Evolutionary conservation across 2,888 invertebrate species (phyloP), one percentile per base, ranked within the genome.

Genomic region (Microctonus hyperodae): DNA sequence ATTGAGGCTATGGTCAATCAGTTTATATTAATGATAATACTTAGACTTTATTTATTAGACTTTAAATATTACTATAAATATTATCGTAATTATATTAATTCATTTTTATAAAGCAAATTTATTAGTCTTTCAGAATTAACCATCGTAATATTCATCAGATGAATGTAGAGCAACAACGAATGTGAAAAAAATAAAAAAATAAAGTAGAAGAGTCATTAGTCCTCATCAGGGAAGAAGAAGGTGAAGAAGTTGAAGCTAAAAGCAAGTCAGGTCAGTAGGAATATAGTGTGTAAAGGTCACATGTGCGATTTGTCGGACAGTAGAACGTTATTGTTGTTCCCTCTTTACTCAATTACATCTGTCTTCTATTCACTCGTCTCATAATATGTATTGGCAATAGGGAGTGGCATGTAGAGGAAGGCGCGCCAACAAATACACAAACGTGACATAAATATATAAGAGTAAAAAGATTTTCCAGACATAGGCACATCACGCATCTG

Each of bases 171-270:
- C 50, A 48, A 33, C 13, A 40, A 55, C 33, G n/a, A 55, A 40
- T 40, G 22, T 0, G 4, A 62, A 55, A 55, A 62, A 64, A 22
- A 2, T 22, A 35, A 56, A 31, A 51, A 51, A 67, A 51, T 57
- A 44, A 23, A 66, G 61, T 40, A 67, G 44, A 58, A 59, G 40
- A 35, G 55, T 64, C 69, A 69, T 71, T 62, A 68, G 67, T 65
- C 71, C 67, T 68, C 60, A 65, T n/a, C n/a, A n/a, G n/a, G n/a
- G n/a, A n/a, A n/a, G n/a, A n/a, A n/a, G n/a, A n/a, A n/a, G n/a
- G n/a, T n/a, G n/a, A n/a, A n/a, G 65, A 67, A 66, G 33, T 2
- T 16, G 16, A 44, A 16, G 44, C 44, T 44, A 9, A 20, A 44
- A 28, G 28, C 28, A 13, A 59, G 59, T 11, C 28, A 51, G 65